phyloP scores from a whole-genome alignment of 1,140 invertebrate genomes.

The Drosophila bifasciata region DNA sequence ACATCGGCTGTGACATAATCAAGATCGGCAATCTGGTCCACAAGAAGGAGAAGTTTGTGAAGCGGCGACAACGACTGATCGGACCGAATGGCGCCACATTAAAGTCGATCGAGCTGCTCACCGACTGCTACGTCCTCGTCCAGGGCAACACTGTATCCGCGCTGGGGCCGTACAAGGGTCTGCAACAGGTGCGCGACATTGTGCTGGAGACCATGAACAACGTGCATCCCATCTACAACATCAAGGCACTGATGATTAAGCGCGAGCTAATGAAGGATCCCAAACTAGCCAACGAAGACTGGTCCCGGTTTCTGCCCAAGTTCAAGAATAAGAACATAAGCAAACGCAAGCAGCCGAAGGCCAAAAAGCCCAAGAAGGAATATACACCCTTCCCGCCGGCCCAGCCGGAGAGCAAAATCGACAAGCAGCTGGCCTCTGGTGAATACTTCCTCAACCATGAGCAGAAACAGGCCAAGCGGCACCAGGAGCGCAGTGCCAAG shows the following conservation, averaged over 20 bases:
- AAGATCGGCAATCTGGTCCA: slow-evolving; percentile 96
- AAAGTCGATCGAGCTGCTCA: slow-evolving; percentile 99
- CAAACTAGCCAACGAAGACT: slow-evolving; percentile 96
- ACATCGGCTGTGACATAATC: slow-evolving; percentile 97
- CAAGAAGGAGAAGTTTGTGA: slow-evolving; percentile 98
- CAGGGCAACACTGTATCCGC: slow-evolving; percentile 99
- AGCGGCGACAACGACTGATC: slow-evolving; percentile 96
- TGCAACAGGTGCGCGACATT: slow-evolving; percentile 96
- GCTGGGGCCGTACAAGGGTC: slow-evolving; percentile 96
- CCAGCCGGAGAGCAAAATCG: slow-evolving; percentile 96
- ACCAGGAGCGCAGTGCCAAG: slow-evolving; percentile 91
- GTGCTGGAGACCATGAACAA: slow-evolving; percentile 99
- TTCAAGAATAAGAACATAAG: slow-evolving; percentile 96
- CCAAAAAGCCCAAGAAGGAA: slow-evolving; percentile 93
- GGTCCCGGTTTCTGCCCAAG: slow-evolving; percentile 98
- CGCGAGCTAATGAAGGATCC: slow-evolving; percentile 96
- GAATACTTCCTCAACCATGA: slow-evolving; percentile 97
- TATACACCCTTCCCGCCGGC: slow-evolving; percentile 99
- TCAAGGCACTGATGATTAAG: slow-evolving; percentile 99
- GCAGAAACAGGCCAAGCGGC: slow-evolving; percentile 90
- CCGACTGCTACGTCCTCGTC: slow-evolving; percentile 98
- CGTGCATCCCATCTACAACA: slow-evolving; percentile 99
- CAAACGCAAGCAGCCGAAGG: slow-evolving; percentile 93
- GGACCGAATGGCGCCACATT: slow-evolving; percentile 98
- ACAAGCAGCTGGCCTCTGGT: slow-evolving; percentile 96